phyloP scores from a whole-genome alignment of 1,140 invertebrate species.

The Plodia interpunctella region DNA sequence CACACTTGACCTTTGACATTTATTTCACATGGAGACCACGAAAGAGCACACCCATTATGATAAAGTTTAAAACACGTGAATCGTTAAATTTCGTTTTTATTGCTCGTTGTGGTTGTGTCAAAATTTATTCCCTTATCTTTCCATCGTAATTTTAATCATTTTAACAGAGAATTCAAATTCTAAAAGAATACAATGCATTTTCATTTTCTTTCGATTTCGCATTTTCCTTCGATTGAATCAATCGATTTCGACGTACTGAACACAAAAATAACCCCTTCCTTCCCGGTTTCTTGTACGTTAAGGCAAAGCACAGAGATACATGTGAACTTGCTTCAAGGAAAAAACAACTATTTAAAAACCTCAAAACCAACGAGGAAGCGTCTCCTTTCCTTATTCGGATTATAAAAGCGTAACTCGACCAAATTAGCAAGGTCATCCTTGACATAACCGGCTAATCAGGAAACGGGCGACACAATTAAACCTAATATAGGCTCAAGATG shows the following conservation, averaged over 20 bases:
- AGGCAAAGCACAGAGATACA: neutral
- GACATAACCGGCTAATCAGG: neutral
- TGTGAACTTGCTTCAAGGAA: neutral
- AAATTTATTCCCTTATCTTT: no score
- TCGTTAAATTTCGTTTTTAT: neutral
- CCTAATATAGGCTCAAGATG: neutral
- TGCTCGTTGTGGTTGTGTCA: neutral
- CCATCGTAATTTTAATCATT: no score
- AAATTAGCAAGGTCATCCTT: neutral
- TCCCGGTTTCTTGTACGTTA: no score
- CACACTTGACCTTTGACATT: neutral
- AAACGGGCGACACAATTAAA: neutral
- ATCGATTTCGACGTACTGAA: no score
- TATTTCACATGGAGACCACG: neutral
- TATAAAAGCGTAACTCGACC: neutral
- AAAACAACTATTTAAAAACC: neutral
- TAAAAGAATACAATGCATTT: no score
- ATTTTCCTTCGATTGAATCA: no score
- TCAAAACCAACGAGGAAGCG: neutral
- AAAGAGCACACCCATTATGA: neutral
- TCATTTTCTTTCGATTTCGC: no score
- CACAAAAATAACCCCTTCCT: no score
- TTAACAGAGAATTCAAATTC: no score
- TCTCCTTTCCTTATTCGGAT: neutral
- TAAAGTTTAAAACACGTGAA: neutral